phyloP scores from a whole-genome alignment of 2,888 invertebrate species.

The Endotricha flammealis region DNA sequence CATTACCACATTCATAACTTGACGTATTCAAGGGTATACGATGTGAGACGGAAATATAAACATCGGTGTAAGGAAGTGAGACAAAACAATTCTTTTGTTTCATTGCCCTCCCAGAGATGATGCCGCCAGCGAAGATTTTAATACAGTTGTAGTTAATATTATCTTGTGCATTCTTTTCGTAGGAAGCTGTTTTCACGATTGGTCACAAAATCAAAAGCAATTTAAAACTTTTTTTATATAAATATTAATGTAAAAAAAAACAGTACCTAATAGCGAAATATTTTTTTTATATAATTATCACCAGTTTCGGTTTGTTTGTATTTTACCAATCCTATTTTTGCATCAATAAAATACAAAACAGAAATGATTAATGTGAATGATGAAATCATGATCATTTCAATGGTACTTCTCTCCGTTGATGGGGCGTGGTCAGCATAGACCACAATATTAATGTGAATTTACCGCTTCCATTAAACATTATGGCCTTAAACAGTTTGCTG shows the following conservation, averaged over 20 bases:
- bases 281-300: too few species aligned
- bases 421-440: conserved; percentile 42
- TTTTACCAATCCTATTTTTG: too few species aligned
- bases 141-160: conserved; percentile 69
- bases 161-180: conserved; percentile 27
- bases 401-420: conserved; percentile 18
- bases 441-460: conserved; percentile 60
- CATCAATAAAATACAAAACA: too few species aligned
- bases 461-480: conserved; percentile 56
- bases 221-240: too few species aligned
- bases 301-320: too few species aligned
- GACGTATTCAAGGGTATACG: conserved; percentile 65
- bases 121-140: conserved; percentile 58
- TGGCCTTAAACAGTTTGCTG: conserved; percentile 52
- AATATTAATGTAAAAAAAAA: too few species aligned
- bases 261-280: too few species aligned
- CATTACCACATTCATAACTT: conserved; percentile 55
- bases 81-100: conserved; percentile 64
- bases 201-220: background rate
- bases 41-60: conserved; percentile 52
- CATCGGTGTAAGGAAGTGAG: conserved; percentile 39
- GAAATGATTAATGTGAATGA: too few species aligned
- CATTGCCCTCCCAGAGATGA: conserved; percentile 66
- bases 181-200: conserved; percentile 5
- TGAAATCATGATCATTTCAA: too few species aligned